Evolutionary conservation across 2,113 vertebrate genomes (phyloP), one percentile per base, ranked within the genome.

Genomic region (Pungitius pungitius): DNA sequence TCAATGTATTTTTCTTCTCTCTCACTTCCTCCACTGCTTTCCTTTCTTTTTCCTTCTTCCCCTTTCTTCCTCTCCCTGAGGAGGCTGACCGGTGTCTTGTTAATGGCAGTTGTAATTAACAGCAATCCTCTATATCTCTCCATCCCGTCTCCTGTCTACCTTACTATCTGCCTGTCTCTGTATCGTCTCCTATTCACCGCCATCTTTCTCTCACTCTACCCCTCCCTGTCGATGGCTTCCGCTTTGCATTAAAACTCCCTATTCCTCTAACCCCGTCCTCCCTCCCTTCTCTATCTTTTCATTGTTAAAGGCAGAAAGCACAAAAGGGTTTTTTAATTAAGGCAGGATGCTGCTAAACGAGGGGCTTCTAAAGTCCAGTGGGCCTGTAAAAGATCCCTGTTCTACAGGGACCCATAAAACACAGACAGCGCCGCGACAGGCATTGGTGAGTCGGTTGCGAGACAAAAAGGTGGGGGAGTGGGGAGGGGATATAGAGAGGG

Each of bases 41-140:
- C 45, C 43, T 35, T 47, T 58, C 39, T 71, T 57, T 60, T 61
- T 58, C 58, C 65, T 45, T 73, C 68, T 47, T 30, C 40, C 77
- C 65, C 55, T 62, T 68, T 69, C 74, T 69, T 75, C 64, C 67
- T 71, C 85, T 86, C 89, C 83, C 95, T 91, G 88, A 88, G 88
- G 94, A 92, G 91, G 88, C 66, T 49, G 83, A 35, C 78, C 83
- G 69, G 88, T 80, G 94, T 92, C 93, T 89, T 93, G 92, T 94
- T 97, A 96, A 97, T 95, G 95, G 94, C 94, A 70, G 86, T 80
- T 92, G 93, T 96, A 97, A 97, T 98, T 96, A 96, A 97, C 95
- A 95, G 95, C 95, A 95, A 93, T 94, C 92, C 95, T 94, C 94
- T 87, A 75, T 92, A 88, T 88, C 89, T 89, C 69, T 87, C 83